Percentiles rank a stretch among this genome's conserved stretches.
These are phyloP conservation scores for Gobius niger DNA, from an alignment of 2,113 vertebrate genomes.

Conservation along the genomic window DNA sequence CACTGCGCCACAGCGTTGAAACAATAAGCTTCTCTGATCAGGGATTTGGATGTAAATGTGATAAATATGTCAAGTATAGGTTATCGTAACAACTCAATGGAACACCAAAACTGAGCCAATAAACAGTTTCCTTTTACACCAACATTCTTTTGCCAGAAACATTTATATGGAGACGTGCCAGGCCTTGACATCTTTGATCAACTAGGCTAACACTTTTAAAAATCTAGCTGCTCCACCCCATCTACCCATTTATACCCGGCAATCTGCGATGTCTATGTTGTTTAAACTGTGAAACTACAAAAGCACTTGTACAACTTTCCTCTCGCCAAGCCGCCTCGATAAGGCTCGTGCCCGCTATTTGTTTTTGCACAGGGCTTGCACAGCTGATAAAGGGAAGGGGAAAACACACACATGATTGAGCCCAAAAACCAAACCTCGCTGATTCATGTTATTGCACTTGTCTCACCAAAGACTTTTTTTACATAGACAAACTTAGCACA, in stretches of 20 bases:
- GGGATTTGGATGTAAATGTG: conserved; percentile 52
- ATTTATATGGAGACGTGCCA: conserved; percentile 55
- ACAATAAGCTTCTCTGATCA: conserved; percentile 40
- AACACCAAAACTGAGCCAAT: conserved; percentile 59
- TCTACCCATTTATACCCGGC: conserved; percentile 21
- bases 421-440: conserved; percentile 39
- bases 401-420: background rate
- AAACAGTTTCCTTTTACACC: conserved; percentile 55
- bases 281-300: conserved; percentile 10
- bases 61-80: conserved; percentile 60
- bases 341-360: conserved; percentile 1
- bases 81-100: conserved; percentile 68
- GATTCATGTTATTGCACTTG: conserved; percentile 50
- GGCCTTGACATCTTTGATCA: conserved; percentile 44
- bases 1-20: conserved; percentile 32
- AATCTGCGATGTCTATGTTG: conserved; percentile 1
- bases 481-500: conserved; percentile 46
- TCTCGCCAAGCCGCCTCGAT: conserved; percentile 25
- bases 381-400: conserved; percentile 28
- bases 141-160: conserved; percentile 54
- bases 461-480: conserved; percentile 36
- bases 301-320: conserved; percentile 19
- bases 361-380: conserved; percentile 24
- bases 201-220: conserved; percentile 44
- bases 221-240: conserved; percentile 17